phyloP scores from a whole-genome alignment of 2,888 invertebrate genomes.

The Macrophya annulata region DNA sequence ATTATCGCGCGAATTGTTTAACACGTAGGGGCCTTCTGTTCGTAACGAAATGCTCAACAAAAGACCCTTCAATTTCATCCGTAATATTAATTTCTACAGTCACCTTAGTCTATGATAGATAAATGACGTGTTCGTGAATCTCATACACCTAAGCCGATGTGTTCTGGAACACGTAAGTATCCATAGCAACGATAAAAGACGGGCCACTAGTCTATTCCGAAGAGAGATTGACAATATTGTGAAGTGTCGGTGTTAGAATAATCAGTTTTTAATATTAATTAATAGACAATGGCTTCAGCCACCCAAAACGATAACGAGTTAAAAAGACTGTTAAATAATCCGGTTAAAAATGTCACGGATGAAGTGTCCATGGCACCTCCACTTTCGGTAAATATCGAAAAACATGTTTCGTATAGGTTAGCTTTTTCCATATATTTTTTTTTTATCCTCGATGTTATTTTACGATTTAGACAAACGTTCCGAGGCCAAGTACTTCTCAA shows the following conservation, averaged over 20 bases:
- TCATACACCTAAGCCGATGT: neutral
- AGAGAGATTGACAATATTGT: neutral
- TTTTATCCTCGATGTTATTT: slow-evolving; percentile 48
- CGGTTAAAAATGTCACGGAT: slow-evolving; percentile 71
- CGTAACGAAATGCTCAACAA: neutral
- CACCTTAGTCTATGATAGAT: neutral
- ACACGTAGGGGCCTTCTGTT: slow-evolving; percentile 8
- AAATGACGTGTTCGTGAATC: slow-evolving; percentile 12
- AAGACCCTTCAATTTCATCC: neutral
- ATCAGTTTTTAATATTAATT: slow-evolving; percentile 21
- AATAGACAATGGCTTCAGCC: slow-evolving; percentile 61
- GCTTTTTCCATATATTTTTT: neutral
- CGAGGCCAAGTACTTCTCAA: slow-evolving; percentile 73
- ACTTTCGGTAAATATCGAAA: slow-evolving; percentile 68
- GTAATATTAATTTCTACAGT: neutral
- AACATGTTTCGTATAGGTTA: slow-evolving; percentile 59
- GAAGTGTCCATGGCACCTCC: slow-evolving; percentile 76
- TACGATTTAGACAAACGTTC: slow-evolving; percentile 70
- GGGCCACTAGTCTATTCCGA: neutral
- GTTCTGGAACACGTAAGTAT: slow-evolving; percentile 12
- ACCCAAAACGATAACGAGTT: slow-evolving; percentile 71
- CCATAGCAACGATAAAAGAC: slow-evolving; percentile 25
- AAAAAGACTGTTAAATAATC: slow-evolving; percentile 71
- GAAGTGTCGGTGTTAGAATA: neutral
- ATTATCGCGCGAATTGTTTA: neutral